Base-by-base conservation (phyloP, 2,888 invertebrate species). In the Scaptomyza caliginosa region DNA sequence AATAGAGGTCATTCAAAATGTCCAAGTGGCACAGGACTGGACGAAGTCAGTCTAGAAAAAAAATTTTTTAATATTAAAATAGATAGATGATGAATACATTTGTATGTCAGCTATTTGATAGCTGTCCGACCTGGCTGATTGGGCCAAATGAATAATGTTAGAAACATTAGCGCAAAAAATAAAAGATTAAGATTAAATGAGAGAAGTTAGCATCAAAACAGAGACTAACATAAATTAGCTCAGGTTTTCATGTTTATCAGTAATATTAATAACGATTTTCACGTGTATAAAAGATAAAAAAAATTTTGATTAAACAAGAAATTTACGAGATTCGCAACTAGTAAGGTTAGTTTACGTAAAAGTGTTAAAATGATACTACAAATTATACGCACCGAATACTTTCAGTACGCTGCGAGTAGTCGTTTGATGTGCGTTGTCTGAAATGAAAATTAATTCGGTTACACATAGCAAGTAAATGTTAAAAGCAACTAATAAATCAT, bases 391-490 rank as follows among this genome's bases (percentile, higher is more conserved):
- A 96, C 96, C 96, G 94, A 92, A 96, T 94, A 92, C 96, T 96
- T 91, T 96, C 96, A 55, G 96, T 96, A 89, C 95, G 92, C 13
- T 95, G 95, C 30, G 96, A 96, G 94, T 96, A 96, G 91, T 96
- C 95, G 91, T 96, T 96, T 88, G 95, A 95, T 88, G 94, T 93
- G 63, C 94, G 94, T 85, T 95, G 94, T 60, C 95, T 95, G 86
- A 71, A 81, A 81, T 85, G 79, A 66, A 85, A 79, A 81, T 78
- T 79, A 74, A 71, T 57, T 65, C 67, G 46, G 73, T 82, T 82
- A 82, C 65, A 70, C n/a, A 75, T 73, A 72, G 48, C 69, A 49
- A 13, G 42, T 36, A n/a, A 4, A n/a, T n/a, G 30, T 23, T 10
- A 36, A 17, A 30, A n/a, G n/a, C 1, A 24, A 7, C 40, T 30